phyloP scores from a whole-genome alignment of 2,888 invertebrate genomes.

The Andrena bicolor region DNA sequence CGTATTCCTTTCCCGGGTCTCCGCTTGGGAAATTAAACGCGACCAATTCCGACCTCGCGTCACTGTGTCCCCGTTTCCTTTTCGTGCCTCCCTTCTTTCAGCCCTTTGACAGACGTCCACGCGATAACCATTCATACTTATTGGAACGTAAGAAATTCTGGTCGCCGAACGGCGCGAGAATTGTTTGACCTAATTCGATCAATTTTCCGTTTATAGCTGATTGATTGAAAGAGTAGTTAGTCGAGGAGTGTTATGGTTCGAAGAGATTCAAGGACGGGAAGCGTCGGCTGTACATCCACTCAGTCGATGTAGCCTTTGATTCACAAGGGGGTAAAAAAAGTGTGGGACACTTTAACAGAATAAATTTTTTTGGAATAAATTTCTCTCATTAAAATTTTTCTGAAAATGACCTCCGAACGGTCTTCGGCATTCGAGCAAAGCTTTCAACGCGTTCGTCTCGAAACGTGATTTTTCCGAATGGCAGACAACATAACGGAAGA shows the following conservation, averaged over 20 bases:
- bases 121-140: neutral
- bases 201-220: neutral
- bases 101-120: neutral
- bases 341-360: too few relatives aligned
- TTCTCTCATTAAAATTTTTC: too few relatives aligned
- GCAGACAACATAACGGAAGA: too few relatives aligned
- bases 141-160: neutral
- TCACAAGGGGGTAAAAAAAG: too few relatives aligned
- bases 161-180: neutral
- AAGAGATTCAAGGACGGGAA: conserved; percentile 70
- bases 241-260: conserved; percentile 76
- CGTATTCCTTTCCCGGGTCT: conserved; percentile 46
- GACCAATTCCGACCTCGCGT: conserved; percentile 24
- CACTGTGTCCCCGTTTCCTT: neutral
- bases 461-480: too few relatives aligned
- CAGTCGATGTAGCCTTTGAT: conserved; percentile 65
- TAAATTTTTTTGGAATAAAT: too few relatives aligned
- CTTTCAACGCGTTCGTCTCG: too few relatives aligned
- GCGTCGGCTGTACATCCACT: conserved; percentile 66
- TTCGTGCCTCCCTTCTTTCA: neutral
- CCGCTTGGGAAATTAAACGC: conserved; percentile 34
- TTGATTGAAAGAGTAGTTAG: conserved; percentile 66
- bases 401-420: too few relatives aligned
- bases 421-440: too few relatives aligned
- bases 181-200: neutral